phyloP scores from a whole-genome alignment of 2,113 vertebrate genomes.

The Channa argus region DNA sequence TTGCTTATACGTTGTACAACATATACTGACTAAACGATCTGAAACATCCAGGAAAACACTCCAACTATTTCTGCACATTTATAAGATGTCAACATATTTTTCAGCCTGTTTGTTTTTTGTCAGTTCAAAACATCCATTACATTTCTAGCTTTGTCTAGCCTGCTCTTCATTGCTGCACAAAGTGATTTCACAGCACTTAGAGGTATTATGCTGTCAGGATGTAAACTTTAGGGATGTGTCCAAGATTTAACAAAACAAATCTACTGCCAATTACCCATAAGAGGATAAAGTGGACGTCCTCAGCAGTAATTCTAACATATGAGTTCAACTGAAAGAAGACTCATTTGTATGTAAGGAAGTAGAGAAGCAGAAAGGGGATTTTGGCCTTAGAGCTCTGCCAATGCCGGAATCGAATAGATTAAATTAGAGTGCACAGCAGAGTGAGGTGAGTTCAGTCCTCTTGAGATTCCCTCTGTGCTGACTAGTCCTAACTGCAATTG shows the following conservation, averaged over 20 bases:
- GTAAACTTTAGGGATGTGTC: slow-evolving; percentile 65
- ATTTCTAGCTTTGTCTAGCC: slow-evolving; percentile 43
- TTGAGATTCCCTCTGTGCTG: slow-evolving; percentile 28
- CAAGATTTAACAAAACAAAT: slow-evolving; percentile 68
- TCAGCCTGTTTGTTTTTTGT: slow-evolving; percentile 26
- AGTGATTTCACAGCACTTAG: slow-evolving; percentile 50
- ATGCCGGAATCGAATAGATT: slow-evolving; percentile 50
- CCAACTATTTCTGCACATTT: background rate
- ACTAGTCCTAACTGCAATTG: slow-evolving; percentile 48
- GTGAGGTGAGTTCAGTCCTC: slow-evolving; percentile 20
- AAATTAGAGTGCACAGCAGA: slow-evolving; percentile 51
- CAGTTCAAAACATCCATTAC: slow-evolving; percentile 35
- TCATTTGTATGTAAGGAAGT: slow-evolving; percentile 76
- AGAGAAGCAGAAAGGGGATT: slow-evolving; percentile 59
- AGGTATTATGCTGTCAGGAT: slow-evolving; percentile 59
- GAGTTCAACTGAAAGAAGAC: slow-evolving; percentile 57
- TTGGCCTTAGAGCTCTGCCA: slow-evolving; percentile 63
- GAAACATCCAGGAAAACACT: slow-evolving; percentile 22
- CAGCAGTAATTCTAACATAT: slow-evolving; percentile 55
- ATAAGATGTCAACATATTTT: slow-evolving; percentile 4
- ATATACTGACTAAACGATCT: background rate
- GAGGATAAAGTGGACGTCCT: slow-evolving; percentile 51
- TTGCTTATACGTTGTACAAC: background rate
- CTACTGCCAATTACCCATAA: slow-evolving; percentile 55
- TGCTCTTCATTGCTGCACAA: slow-evolving; percentile 41